Conservation (phyloP, 2,888 invertebrate genomes). For the Parnassius orleans region DNA sequence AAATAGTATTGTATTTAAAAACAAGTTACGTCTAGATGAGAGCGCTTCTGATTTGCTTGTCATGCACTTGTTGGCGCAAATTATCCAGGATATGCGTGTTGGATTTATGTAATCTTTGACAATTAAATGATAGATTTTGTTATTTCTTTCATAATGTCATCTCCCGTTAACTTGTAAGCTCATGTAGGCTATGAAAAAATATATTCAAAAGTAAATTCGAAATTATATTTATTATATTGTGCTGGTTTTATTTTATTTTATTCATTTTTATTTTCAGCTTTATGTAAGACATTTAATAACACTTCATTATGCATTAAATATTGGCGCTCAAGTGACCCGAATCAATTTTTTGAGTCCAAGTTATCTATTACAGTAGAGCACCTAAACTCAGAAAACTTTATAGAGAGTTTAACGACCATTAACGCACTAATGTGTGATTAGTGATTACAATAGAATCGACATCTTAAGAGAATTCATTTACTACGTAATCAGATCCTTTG, state of each 20-base stretch:
- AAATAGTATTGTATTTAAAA: slow-evolving; percentile 49
- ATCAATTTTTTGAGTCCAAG: slow-evolving; percentile 33
- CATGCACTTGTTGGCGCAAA: slow-evolving; percentile 42
- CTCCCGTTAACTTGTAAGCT: too few species aligned
- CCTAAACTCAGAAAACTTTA: too few species aligned
- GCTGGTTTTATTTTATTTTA: background rate
- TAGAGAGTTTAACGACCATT: slow-evolving; percentile 2
- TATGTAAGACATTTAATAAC: background rate
- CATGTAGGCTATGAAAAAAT: too few species aligned
- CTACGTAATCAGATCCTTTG: slow-evolving; percentile 17
- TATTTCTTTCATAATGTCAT: background rate
- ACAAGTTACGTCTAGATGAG: slow-evolving; percentile 45
- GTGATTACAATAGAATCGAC: slow-evolving; percentile 13
- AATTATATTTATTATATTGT: background rate
- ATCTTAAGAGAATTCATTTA: slow-evolving; percentile 19
- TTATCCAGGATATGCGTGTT: slow-evolving; percentile 36
- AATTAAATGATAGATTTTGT: slow-evolving; percentile 30
- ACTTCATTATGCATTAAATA: slow-evolving; percentile 18
- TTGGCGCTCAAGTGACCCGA: slow-evolving; percentile 39
- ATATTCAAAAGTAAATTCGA: too few species aligned
- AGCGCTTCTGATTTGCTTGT: slow-evolving; percentile 48
- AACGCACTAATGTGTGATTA: slow-evolving; percentile 10
- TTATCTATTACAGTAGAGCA: slow-evolving; percentile 38
- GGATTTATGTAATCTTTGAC: slow-evolving; percentile 10
- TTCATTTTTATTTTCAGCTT: background rate